A percentile compares a stretch with the other conserved stretches of the same genome.
Conservation (phyloP, 64 coral and sea anemone species). For the Trachythela sp. region DNA sequence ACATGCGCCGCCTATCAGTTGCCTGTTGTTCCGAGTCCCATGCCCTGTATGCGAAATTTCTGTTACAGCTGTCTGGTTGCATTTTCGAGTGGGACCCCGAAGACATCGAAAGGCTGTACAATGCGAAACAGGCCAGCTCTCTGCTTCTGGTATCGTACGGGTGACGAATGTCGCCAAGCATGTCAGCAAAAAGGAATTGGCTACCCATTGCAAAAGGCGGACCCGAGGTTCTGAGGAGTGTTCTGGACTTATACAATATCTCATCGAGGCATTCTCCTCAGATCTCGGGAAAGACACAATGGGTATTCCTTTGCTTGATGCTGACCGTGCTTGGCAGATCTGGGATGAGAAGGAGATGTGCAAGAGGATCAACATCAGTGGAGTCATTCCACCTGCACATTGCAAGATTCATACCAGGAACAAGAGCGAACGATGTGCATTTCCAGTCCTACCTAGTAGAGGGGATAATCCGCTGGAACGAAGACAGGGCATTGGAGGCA, state of each 20-base stretch:
- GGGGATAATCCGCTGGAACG: background rate
- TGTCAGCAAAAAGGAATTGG: background rate
- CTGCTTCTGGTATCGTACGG: no score
- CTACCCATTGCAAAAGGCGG: background rate
- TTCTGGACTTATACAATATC: background rate
- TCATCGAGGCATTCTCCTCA: background rate
- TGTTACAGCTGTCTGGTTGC: conserved; percentile 2
- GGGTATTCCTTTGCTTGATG: background rate
- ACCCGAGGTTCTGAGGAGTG: background rate
- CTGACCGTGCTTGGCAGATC: background rate
- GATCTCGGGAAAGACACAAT: background rate
- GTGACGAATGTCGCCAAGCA: background rate
- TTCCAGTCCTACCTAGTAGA: background rate
- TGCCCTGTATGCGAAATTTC: background rate
- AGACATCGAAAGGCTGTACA: no score
- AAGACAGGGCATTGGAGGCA: background rate
- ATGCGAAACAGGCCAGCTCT: background rate
- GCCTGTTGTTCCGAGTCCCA: conserved; percentile 2
- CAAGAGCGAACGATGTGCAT: background rate
- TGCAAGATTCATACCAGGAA: conserved; percentile 18
- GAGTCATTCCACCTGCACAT: background rate
- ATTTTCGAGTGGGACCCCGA: background rate
- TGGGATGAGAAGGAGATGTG: background rate
- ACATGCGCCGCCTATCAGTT: background rate
- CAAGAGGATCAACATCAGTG: background rate